Evolutionary conservation across 2,888 invertebrate genomes (phyloP), one percentile per base, ranked within the genome.

Genomic region (Caenorhabditis sp.): DNA sequence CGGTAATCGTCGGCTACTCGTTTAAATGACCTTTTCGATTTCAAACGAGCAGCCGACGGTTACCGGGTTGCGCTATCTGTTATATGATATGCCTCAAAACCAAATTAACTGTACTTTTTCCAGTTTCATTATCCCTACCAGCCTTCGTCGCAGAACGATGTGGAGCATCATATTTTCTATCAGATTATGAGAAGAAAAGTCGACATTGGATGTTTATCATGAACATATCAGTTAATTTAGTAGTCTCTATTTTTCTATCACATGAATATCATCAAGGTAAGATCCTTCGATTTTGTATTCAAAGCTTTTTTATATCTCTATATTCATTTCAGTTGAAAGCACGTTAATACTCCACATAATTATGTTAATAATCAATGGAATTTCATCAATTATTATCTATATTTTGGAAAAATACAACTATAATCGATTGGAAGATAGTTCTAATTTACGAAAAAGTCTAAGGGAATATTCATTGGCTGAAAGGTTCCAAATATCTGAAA

Each of bases 401-500:
- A 14, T 74, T 8, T 56, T 74, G 14, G 74, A 74, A 21, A 74
- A 74, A 31, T 74, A 70, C 67, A 74, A 74, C 25, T 74, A 74
- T 21, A 63, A 59, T 36, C 21, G 67, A 21, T 59, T 74, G 8
- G 36, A 69, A 7, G 74, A 74, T 25, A 74, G 74, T 31, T 70
- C 74, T 1, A 74, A 74, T 74, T 43, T 74, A n/a, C 31, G 74
- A 26, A 74, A 74, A 57, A 74, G 73, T 53, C 65, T 67, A 27
- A 27, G 54, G 52, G 69, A 69, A 26, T 74, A 74, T 52, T 63
- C 73, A 12, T 43, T 69, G 60, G 68, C 65, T 7, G 69, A 74
- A 36, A 43, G 73, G 25, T 76, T 71, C 53, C 76, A 76, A 27
- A 76, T 76, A 4, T 70, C 76, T 1, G 76, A 76, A 31, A 76